These are phyloP conservation scores for Zapornia atra DNA, from an alignment of 2,113 vertebrate genomes.

Conservation along the genomic window DNA sequence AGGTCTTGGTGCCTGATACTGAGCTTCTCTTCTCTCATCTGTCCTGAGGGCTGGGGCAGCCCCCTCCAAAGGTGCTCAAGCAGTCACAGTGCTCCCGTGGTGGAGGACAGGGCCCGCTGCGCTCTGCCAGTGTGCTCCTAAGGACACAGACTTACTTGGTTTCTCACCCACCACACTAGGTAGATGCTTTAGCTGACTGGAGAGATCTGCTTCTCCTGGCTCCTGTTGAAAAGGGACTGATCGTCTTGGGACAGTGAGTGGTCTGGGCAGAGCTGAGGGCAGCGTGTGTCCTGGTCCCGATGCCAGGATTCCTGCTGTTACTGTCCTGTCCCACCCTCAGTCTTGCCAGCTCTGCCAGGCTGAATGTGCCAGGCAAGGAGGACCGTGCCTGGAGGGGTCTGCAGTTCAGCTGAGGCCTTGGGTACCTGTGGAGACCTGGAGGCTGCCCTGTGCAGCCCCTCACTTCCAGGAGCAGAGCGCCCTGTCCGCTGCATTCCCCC, in stretches of 20 bases:
- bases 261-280: neutral
- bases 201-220: neutral
- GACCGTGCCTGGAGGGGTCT: neutral
- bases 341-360: neutral
- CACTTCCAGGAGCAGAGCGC: neutral
- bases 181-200: neutral
- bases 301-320: neutral
- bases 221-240: neutral
- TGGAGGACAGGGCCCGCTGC: neutral
- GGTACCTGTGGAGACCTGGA: neutral
- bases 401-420: neutral
- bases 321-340: neutral
- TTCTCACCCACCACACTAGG: rapidly evolving
- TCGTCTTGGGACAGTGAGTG: neutral
- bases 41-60: neutral
- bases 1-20: neutral
- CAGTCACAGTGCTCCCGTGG: rapidly evolving
- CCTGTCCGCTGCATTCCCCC: neutral
- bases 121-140: neutral
- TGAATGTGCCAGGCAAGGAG: neutral
- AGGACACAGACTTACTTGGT: neutral
- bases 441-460: neutral
- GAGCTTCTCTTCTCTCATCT: neutral
- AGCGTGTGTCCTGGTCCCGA: neutral
- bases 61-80: neutral